phyloP scores from a whole-genome alignment of 2,113 vertebrate species.

The Phainopepla nitens region DNA sequence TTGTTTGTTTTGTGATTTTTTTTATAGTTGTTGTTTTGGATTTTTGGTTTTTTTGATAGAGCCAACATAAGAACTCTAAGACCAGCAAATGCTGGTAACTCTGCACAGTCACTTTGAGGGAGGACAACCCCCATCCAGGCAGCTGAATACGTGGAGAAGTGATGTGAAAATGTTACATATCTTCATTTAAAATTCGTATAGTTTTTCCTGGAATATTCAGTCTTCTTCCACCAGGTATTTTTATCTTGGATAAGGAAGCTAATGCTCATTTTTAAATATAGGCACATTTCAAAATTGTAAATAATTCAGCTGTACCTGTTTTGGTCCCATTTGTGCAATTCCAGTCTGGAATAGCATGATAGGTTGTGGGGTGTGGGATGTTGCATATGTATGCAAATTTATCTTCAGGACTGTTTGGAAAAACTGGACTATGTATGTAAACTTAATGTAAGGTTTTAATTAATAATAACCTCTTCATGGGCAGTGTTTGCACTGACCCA shows the following conservation, averaged over 20 bases:
- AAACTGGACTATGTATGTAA: not conserved
- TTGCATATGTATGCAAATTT: not conserved
- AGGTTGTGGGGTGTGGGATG: rapidly evolving
- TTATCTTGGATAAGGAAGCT: not conserved
- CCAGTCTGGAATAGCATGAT: not conserved
- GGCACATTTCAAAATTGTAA: not conserved
- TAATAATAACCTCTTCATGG: not conserved
- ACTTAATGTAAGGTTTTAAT: not conserved
- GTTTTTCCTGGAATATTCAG: not conserved
- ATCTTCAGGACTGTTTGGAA: not conserved
- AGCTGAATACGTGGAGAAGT: not conserved
- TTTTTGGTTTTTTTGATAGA: not conserved
- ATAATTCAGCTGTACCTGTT: not conserved
- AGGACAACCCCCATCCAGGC: not conserved
- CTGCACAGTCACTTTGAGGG: not conserved
- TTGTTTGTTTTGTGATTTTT: not conserved
- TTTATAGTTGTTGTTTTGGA: not conserved
- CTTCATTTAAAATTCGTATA: not conserved
- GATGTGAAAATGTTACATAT: not conserved
- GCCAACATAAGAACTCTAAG: not conserved
- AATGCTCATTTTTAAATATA: not conserved
- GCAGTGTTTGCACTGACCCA: not conserved
- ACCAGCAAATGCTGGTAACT: not conserved
- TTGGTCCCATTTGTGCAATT: not conserved
- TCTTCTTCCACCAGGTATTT: not conserved